Evolutionary conservation across 2,113 vertebrate genomes (phyloP).

Genomic region (Antigone vipio): DNA sequence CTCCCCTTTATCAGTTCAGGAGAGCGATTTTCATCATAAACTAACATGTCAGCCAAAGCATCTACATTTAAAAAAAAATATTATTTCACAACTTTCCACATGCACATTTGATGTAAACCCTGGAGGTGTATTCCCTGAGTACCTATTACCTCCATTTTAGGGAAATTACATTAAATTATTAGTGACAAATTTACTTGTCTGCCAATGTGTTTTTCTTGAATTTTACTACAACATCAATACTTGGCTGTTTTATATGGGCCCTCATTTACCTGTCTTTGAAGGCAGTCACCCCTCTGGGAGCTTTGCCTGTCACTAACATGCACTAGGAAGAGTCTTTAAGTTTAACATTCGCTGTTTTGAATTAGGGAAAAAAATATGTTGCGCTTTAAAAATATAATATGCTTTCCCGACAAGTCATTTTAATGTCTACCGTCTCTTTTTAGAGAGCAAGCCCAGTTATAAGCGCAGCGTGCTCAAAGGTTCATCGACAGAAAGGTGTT

Average conservation of each 20-base stretch:
- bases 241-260: constrained; percentile 81
- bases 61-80: constrained; percentile 74
- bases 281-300: constrained; percentile 81
- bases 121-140: constrained; percentile 81
- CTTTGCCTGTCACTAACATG: constrained; percentile 75
- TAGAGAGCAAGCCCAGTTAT: neutral
- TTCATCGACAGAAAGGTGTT: neutral
- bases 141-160: constrained; percentile 85
- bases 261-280: constrained; percentile 81
- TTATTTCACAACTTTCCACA: constrained; percentile 78
- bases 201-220: constrained; percentile 85
- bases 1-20: constrained; percentile 69
- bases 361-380: constrained; percentile 72
- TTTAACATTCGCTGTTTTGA: constrained; percentile 73
- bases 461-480: neutral
- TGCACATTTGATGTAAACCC: constrained; percentile 80
- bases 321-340: constrained; percentile 72
- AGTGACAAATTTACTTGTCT: constrained; percentile 87
- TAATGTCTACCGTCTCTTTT: neutral
- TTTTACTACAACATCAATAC: constrained; percentile 86
- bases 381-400: constrained; percentile 61
- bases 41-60: constrained; percentile 79
- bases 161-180: constrained; percentile 88
- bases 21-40: constrained; percentile 77
- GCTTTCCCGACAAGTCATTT: constrained; percentile 37